Evolutionary conservation across 2,888 invertebrate species (phyloP).

Genomic region (Ormyrus rosae): DNA sequence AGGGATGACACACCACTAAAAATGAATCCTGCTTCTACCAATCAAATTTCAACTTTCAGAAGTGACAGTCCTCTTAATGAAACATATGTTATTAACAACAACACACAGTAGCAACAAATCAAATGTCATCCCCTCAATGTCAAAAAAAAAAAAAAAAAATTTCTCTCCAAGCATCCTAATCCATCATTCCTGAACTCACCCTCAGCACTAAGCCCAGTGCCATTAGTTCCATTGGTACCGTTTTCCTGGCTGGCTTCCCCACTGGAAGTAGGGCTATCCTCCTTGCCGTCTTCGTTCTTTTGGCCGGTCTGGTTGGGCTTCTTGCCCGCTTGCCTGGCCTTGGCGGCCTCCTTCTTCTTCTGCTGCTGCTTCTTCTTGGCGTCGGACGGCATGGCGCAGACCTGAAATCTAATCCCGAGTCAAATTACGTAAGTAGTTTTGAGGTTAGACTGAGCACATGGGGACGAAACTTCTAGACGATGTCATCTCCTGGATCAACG

Average conservation of each 20-base stretch:
- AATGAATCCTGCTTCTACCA: no score
- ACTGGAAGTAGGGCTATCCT: constrained; percentile 75
- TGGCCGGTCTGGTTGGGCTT: constrained; percentile 57
- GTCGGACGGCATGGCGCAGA: constrained; percentile 93
- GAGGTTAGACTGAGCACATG: no score
- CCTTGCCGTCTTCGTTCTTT: constrained; percentile 77
- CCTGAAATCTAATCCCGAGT: constrained; percentile 13
- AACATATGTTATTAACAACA: no score
- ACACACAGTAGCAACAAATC: no score
- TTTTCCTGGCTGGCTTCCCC: constrained; percentile 74
- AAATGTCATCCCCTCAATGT: no score
- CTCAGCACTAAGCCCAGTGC: constrained; percentile 80
- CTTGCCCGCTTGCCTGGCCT: constrained; percentile 79
- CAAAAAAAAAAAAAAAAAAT: no score
- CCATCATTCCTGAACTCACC: constrained; percentile 75
- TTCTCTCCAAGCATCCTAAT: no score
- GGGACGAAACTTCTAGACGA: no score
- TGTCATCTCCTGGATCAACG: no score
- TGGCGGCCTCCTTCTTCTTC: constrained; percentile 97
- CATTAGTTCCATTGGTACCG: constrained; percentile 78
- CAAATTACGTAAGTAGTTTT: background rate
- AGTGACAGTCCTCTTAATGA: no score
- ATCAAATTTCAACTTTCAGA: background rate
- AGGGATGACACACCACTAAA: no score
- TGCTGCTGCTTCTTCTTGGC: constrained; percentile 98